Evolutionary conservation across 2,888 invertebrate species (phyloP).

Genomic region (Andrena hattorfiana): DNA sequence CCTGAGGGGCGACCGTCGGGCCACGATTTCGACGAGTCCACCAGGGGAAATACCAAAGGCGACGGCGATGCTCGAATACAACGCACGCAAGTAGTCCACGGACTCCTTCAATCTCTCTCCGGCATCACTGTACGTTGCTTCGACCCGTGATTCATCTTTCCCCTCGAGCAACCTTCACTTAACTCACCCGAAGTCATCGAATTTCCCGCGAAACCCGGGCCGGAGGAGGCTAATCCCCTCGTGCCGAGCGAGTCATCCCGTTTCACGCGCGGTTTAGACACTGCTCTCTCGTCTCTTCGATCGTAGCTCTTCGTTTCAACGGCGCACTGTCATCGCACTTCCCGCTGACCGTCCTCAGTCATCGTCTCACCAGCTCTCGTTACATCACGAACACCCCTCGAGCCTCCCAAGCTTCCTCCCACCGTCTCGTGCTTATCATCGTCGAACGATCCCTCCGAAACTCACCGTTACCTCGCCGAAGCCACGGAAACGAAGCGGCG

Average conservation of each 20-base stretch:
- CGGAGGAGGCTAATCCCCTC: constrained; percentile 6
- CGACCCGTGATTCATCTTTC: not conserved
- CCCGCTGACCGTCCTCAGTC: constrained; percentile 32
- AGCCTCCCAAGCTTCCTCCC: constrained; percentile 20
- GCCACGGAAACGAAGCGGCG: not conserved
- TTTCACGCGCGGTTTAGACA: constrained; percentile 7
- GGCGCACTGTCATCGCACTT: constrained; percentile 44
- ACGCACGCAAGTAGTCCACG: not conserved
- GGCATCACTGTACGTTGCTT: not conserved
- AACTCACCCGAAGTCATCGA: constrained; percentile 22
- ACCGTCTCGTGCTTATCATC: constrained; percentile 21
- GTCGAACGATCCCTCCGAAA: not conserved
- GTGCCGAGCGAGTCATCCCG: constrained; percentile 16
- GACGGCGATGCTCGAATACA: not conserved
- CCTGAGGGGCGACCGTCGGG: constrained; percentile 9
- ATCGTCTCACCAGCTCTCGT: constrained; percentile 32
- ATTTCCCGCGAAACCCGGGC: not conserved
- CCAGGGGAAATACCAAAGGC: not conserved
- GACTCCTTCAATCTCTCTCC: not conserved
- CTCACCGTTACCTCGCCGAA: not conserved
- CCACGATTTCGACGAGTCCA: not conserved
- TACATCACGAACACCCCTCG: constrained; percentile 34
- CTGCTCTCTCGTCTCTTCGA: constrained; percentile 8
- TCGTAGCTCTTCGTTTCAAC: constrained; percentile 33
- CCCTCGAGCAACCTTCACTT: constrained; percentile 11